phyloP scores from a whole-genome alignment of 2,888 invertebrate genomes.

The Nomada lathburiana region DNA sequence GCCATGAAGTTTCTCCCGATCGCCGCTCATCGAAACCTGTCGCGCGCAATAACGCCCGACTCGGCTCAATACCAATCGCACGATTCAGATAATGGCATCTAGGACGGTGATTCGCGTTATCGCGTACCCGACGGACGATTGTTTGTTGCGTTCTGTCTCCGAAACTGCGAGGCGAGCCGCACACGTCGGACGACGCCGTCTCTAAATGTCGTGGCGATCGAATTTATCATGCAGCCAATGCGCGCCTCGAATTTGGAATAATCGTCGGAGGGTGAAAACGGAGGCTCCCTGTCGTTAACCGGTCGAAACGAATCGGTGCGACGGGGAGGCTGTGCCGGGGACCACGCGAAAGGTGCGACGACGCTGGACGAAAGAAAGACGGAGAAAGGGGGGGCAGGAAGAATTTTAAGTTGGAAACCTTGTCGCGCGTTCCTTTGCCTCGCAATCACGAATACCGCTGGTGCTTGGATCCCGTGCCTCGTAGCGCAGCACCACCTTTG shows the following conservation, averaged over 20 bases:
- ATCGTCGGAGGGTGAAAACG: slow-evolving; percentile 52
- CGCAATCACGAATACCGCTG: slow-evolving; percentile 70
- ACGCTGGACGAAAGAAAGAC: slow-evolving; percentile 17
- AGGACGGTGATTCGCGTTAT: slow-evolving; percentile 28
- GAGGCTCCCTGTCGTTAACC: slow-evolving; percentile 16
- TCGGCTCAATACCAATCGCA: slow-evolving; percentile 41
- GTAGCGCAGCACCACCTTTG: slow-evolving; percentile 64
- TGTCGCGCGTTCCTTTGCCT: slow-evolving; percentile 79
- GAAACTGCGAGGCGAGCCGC: not conserved
- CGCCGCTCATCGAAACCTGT: slow-evolving; percentile 49
- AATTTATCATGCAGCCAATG: not conserved
- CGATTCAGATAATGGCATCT: slow-evolving; percentile 50
- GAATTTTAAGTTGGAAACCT: slow-evolving; percentile 83
- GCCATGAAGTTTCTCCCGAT: not conserved
- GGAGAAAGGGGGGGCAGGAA: slow-evolving; percentile 64
- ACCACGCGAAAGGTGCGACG: slow-evolving; percentile 28
- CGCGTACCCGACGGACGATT: slow-evolving; percentile 18
- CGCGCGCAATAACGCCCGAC: slow-evolving; percentile 56
- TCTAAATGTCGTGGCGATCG: not conserved
- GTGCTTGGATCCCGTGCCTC: slow-evolving; percentile 40
- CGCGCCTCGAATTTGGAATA: slow-evolving; percentile 21
- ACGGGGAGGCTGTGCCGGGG: slow-evolving; percentile 58
- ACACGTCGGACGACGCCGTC: too few relatives aligned
- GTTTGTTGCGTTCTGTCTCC: not conserved
- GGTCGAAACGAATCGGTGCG: slow-evolving; percentile 55